These are phyloP conservation scores for Macrocentrus cingulum DNA, from an alignment of 1,140 invertebrate genomes.

Conservation along the genomic window DNA sequence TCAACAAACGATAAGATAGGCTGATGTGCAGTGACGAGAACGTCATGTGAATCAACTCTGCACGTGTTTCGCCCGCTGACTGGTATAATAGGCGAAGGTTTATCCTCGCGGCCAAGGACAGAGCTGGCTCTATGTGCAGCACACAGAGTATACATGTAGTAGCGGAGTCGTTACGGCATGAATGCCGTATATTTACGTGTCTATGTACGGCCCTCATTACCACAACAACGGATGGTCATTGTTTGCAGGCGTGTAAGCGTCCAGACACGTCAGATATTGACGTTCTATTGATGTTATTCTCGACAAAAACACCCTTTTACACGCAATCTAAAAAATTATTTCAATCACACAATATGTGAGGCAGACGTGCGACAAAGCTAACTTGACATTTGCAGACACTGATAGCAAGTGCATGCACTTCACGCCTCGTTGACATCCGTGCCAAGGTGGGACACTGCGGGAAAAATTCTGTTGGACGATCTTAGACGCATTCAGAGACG, in stretches of 20 bases:
- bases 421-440: constrained; percentile 53
- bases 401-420: constrained; percentile 43
- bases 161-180: background rate
- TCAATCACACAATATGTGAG: background rate
- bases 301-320: too few species aligned
- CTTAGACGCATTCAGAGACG: background rate
- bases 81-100: background rate
- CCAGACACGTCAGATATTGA: too few species aligned
- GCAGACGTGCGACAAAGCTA: background rate
- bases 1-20: constrained; percentile 7
- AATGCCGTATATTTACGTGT: too few species aligned
- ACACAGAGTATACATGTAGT: background rate
- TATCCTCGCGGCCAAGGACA: constrained; percentile 12
- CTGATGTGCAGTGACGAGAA: background rate
- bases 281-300: too few species aligned
- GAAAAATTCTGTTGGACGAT: background rate
- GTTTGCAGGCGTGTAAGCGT: too few species aligned
- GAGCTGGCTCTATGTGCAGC: too few species aligned
- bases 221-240: too few species aligned
- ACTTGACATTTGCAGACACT: background rate
- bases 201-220: background rate
- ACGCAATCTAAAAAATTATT: too few species aligned
- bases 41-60: background rate
- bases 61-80: background rate
- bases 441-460: constrained; percentile 37